Percentiles rank a stretch among this genome's conserved stretches.
Conservation (phyloP, 2,113 vertebrate species). For the Corvus hawaiiensis region DNA sequence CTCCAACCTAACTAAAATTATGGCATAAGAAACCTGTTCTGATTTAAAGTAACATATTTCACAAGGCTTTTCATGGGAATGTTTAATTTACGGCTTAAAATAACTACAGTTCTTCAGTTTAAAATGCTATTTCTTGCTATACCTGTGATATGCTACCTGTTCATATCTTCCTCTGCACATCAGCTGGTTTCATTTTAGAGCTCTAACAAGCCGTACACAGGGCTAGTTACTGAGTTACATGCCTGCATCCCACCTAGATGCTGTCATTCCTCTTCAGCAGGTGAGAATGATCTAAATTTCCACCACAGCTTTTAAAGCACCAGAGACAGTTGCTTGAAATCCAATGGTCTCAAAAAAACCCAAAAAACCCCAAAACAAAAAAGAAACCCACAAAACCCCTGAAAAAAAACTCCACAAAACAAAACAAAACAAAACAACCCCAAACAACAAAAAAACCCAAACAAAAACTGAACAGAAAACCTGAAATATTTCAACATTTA, state of each 20-base stretch:
- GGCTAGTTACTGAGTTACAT: not conserved
- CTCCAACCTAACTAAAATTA: not conserved
- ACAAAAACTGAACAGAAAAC: not conserved
- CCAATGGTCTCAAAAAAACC: not conserved
- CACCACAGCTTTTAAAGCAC: not conserved
- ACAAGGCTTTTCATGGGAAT: not conserved
- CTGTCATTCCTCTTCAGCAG: not conserved
- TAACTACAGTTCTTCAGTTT: not conserved
- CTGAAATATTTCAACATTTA: not conserved
- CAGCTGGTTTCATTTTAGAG: not conserved
- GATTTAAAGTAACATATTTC: not conserved
- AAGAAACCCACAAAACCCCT: too few species aligned
- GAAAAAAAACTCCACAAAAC: too few species aligned
- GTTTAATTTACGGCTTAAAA: conserved; percentile 7
- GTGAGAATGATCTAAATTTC: not conserved
- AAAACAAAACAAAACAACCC: too few species aligned
- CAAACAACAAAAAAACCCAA: too few species aligned
- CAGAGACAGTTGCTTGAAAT: not conserved
- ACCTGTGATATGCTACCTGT: not conserved
- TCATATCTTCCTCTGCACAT: not conserved
- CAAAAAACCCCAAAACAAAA: too few species aligned
- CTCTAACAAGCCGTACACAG: not conserved
- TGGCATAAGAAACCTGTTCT: not conserved
- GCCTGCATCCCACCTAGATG: not conserved
- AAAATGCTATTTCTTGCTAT: not conserved